These are phyloP conservation scores for Meriones unguiculatus DNA, from an alignment of 2,113 vertebrate genomes.

Conservation along the genomic window DNA sequence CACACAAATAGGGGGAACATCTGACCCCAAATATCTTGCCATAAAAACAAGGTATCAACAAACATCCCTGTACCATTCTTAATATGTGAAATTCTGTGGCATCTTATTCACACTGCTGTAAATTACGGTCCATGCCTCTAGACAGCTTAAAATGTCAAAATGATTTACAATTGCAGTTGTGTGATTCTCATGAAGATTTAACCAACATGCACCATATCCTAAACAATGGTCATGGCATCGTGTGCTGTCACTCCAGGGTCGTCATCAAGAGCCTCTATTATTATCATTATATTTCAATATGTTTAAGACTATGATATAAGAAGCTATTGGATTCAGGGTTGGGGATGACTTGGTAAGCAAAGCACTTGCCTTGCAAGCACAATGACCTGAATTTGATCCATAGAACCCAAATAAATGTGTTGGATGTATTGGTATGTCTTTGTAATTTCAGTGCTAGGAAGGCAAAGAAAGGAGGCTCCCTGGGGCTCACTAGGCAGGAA, in stretches of 20 bases:
- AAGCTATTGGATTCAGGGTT: background rate
- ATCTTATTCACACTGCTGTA: background rate
- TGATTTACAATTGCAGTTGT: background rate
- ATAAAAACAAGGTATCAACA: background rate
- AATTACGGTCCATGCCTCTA: background rate
- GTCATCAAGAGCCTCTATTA: background rate
- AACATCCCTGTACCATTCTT: background rate
- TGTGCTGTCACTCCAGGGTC: background rate
- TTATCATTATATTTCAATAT: background rate
- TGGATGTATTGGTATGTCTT: background rate
- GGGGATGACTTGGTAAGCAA: background rate
- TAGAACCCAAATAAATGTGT: too few species aligned
- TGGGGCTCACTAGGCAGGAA: background rate
- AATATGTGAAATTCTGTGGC: background rate
- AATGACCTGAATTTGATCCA: background rate
- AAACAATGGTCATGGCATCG: background rate
- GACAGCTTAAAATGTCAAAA: conserved; percentile 31
- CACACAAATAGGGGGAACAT: background rate
- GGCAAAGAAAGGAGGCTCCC: background rate
- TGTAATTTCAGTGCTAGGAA: background rate
- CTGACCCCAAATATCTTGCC: background rate
- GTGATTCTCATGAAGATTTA: background rate
- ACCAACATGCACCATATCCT: background rate
- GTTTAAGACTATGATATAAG: background rate
- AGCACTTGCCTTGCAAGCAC: background rate